Evolutionary conservation across 2,888 invertebrate species (phyloP).

Genomic region (Sphaerophoria rueppellii): DNA sequence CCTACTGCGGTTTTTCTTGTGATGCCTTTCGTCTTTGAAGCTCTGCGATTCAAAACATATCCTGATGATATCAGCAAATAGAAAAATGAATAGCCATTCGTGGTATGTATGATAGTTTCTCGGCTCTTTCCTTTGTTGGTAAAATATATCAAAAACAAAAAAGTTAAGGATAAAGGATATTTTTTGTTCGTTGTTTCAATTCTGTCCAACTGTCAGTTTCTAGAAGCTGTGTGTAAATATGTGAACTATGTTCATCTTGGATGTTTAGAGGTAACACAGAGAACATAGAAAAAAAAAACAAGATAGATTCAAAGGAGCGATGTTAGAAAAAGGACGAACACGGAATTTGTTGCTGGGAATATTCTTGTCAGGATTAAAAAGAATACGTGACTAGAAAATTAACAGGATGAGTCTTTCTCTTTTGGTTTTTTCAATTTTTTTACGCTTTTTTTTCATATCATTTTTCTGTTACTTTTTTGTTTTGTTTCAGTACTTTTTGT

Average conservation of each 20-base stretch:
- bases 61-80: slow-evolving; percentile 63
- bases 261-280: slow-evolving; percentile 67
- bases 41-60: slow-evolving; percentile 19
- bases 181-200: slow-evolving; percentile 43
- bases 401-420: slow-evolving; percentile 77
- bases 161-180: slow-evolving; percentile 40
- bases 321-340: slow-evolving; percentile 42
- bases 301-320: slow-evolving; percentile 10
- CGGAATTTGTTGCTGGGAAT: slow-evolving; percentile 79
- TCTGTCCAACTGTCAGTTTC: slow-evolving; percentile 60
- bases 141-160: slow-evolving; percentile 32
- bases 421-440: slow-evolving; percentile 33
- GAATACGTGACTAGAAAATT: slow-evolving; percentile 81
- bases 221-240: slow-evolving; percentile 49
- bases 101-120: slow-evolving; percentile 23
- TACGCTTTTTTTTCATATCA: slow-evolving; percentile 31
- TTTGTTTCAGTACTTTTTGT: slow-evolving; percentile 16
- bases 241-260: slow-evolving; percentile 70
- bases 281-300: slow-evolving; percentile 46
- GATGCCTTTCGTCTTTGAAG: not conserved
- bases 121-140: not conserved
- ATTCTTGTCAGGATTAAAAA: slow-evolving; percentile 83
- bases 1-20: not conserved
- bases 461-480: slow-evolving; percentile 46
- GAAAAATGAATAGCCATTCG: slow-evolving; percentile 52